phyloP scores from a whole-genome alignment of 1,140 invertebrate genomes.

The Venustaconcha ellipsiformis region DNA sequence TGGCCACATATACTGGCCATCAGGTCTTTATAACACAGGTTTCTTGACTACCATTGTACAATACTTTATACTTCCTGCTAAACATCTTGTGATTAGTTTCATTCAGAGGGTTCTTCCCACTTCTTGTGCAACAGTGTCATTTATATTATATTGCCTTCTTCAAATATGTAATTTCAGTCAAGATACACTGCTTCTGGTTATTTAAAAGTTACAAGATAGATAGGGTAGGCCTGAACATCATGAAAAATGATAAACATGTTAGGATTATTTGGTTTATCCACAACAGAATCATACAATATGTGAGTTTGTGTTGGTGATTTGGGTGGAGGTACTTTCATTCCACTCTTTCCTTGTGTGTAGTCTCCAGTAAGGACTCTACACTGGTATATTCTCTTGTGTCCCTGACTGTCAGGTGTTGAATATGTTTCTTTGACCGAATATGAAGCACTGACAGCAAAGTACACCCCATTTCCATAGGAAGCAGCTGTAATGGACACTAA shows the following conservation, averaged over 20 bases:
- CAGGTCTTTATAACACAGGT: no score
- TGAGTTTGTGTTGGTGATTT: conserved; percentile 6
- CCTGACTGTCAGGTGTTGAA: conserved; percentile 17
- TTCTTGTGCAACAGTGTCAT: no score
- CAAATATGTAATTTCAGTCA: no score
- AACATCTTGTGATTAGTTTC: no score
- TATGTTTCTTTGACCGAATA: conserved; percentile 37
- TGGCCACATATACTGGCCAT: no score
- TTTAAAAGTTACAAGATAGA: conserved; percentile 35
- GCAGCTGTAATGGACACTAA: conserved; percentile 12
- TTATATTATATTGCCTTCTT: no score
- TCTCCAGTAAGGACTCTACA: conserved; percentile 36
- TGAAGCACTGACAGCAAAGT: conserved; percentile 35
- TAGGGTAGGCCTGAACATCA: conserved; percentile 52
- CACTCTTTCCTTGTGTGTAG: conserved; percentile 14
- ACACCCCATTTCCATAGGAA: conserved; percentile 38
- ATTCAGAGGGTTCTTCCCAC: no score
- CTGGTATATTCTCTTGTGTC: conserved; percentile 34
- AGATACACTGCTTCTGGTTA: neutral
- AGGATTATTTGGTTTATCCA: conserved; percentile 29
- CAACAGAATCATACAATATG: conserved; percentile 44
- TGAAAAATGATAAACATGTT: conserved; percentile 48
- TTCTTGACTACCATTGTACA: no score
- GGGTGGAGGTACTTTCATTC: conserved; percentile 30
- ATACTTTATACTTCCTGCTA: no score